Evolutionary conservation across 2,113 vertebrate genomes (phyloP).

Genomic region (Anoura caudifer): DNA sequence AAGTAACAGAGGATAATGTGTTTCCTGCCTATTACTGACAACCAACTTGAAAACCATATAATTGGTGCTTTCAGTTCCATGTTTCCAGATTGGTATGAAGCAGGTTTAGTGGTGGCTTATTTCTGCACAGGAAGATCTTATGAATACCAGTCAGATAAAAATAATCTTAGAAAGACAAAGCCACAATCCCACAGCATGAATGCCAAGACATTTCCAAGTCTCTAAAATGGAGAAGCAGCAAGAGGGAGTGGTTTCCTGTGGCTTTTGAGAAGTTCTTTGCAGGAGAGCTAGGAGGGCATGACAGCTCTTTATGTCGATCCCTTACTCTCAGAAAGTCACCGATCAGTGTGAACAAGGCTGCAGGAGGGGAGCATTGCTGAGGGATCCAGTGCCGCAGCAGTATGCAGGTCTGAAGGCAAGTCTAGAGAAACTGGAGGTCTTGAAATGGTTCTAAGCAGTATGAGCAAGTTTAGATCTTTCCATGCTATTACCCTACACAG

Average conservation of each 20-base stretch:
- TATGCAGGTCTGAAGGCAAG: neutral
- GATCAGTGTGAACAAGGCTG: neutral
- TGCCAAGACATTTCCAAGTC: neutral
- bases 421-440: neutral
- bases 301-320: neutral
- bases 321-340: neutral
- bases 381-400: rapidly evolving
- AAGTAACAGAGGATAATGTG: neutral
- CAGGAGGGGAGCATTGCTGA: neutral
- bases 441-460: neutral
- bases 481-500: neutral
- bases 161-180: neutral
- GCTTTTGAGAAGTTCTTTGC: neutral
- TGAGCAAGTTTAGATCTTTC: neutral
- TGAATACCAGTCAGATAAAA: neutral
- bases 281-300: neutral
- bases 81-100: neutral
- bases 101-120: neutral
- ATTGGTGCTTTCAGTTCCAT: neutral
- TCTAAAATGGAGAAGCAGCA: neutral
- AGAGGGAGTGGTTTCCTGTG: neutral
- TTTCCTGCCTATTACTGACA: neutral
- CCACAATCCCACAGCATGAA: neutral
- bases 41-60: neutral
- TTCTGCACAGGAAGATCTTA: neutral